phyloP scores from a whole-genome alignment of 2,113 vertebrate genomes.

The Miniopterus natalensis region DNA sequence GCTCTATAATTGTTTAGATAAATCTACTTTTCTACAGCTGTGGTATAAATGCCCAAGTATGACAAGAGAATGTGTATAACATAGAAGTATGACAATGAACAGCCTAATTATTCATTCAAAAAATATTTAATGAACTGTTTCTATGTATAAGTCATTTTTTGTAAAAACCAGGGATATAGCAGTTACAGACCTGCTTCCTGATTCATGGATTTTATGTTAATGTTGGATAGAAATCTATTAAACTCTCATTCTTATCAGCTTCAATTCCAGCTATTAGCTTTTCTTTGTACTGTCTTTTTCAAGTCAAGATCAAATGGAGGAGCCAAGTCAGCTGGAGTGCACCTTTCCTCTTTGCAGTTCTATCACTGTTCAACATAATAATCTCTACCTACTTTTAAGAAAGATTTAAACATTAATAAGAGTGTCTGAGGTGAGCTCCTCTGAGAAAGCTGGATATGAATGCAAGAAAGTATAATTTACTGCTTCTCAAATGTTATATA shows the following conservation, averaged over 20 bases:
- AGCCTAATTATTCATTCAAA: background rate
- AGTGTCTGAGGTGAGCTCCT: background rate
- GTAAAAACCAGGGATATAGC: background rate
- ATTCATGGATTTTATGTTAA: conserved; percentile 7
- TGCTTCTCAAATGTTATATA: conserved; percentile 52
- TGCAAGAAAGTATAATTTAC: background rate
- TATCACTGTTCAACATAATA: conserved; percentile 23
- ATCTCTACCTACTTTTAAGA: conserved; percentile 41
- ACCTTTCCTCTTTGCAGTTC: background rate
- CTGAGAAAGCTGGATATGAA: conserved; percentile 39
- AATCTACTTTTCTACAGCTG: background rate
- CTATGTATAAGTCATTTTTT: background rate
- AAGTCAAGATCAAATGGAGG: conserved; percentile 42
- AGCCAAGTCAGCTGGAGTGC: background rate
- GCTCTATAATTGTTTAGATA: background rate
- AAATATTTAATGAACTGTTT: conserved; percentile 1
- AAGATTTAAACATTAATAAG: conserved; percentile 61
- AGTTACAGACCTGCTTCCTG: background rate
- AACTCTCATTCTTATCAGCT: background rate
- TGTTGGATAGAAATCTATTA: background rate
- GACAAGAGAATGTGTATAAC: background rate
- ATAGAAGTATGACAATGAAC: background rate
- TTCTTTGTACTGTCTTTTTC: conserved; percentile 32
- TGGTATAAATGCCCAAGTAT: background rate
- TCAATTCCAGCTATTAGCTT: conserved; percentile 21